These are phyloP conservation scores for Melieria omissa DNA, from an alignment of 2,888 invertebrate species.

Conservation along the genomic window DNA sequence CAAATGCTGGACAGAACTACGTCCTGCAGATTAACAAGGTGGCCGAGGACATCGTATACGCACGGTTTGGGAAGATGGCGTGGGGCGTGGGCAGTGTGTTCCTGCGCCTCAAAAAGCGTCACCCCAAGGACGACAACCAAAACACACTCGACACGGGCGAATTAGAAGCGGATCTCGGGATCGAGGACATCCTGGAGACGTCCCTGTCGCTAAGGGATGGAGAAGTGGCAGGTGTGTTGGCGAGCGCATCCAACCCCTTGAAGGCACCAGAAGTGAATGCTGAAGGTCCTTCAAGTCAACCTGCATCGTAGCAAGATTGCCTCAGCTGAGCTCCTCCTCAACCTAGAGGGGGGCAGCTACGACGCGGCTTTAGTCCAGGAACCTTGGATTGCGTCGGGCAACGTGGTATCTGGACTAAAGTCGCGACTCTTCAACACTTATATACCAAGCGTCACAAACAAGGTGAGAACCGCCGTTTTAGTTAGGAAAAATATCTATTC, in stretches of 20 bases:
- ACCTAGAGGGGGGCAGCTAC: slow-evolving; percentile 3
- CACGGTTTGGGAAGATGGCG: slow-evolving; percentile 5
- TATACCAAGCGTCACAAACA: neutral
- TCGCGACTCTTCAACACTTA: slow-evolving; percentile 5
- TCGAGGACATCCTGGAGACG: neutral
- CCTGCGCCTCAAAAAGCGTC: slow-evolving; percentile 11
- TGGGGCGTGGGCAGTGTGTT: neutral
- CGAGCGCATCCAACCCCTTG: slow-evolving; percentile 5
- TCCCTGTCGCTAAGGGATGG: neutral
- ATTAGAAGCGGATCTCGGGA: neutral
- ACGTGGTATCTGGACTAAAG: slow-evolving; percentile 17
- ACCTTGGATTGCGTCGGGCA: too few relatives aligned
- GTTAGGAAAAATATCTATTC: slow-evolving; percentile 11
- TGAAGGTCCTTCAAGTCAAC: slow-evolving; percentile 14
- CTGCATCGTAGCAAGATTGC: neutral
- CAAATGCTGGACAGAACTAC: neutral
- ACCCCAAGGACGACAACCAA: slow-evolving; percentile 1
- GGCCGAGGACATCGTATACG: too few relatives aligned
- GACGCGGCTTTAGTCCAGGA: slow-evolving; percentile 15
- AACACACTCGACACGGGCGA: slow-evolving; percentile 5
- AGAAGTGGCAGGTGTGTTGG: neutral
- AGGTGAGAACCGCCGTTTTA: slow-evolving; percentile 18
- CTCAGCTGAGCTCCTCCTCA: slow-evolving; percentile 16
- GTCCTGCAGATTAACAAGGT: too few relatives aligned
- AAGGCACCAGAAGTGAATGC: slow-evolving; percentile 2